Percentiles rank a stretch among this genome's conserved stretches.
These are phyloP conservation scores for Microtus ochrogaster DNA, from an alignment of 2,113 vertebrate genomes.

Conservation along the genomic window DNA sequence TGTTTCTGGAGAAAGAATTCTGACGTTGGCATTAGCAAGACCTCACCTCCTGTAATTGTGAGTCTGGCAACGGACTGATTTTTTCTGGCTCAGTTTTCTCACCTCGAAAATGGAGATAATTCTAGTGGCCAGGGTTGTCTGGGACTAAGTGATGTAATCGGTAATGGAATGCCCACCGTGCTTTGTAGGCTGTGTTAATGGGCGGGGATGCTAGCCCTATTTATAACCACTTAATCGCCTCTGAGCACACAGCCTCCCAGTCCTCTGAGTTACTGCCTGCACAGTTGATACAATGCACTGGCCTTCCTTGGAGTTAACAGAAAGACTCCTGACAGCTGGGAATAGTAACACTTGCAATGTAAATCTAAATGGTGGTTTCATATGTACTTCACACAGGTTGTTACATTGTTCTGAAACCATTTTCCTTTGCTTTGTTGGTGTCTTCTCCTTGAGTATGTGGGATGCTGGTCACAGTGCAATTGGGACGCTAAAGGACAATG, in stretches of 20 bases:
- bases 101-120: slow-evolving; percentile 14
- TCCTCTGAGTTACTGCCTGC: background rate
- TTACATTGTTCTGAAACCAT: slow-evolving; percentile 64
- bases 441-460: background rate
- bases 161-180: background rate
- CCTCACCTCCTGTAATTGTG: background rate
- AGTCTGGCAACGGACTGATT: background rate
- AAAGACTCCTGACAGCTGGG: background rate
- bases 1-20: slow-evolving; percentile 27
- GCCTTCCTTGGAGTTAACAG: background rate
- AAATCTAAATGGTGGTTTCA: slow-evolving; percentile 22
- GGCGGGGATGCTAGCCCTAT: background rate
- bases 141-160: background rate
- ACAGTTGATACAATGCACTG: background rate
- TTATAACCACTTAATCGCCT: background rate
- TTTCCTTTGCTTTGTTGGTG: slow-evolving; percentile 31
- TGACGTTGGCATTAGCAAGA: slow-evolving; percentile 15
- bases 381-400: slow-evolving; percentile 20
- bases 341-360: slow-evolving; percentile 1
- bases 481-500: background rate
- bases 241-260: background rate
- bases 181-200: background rate
- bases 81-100: slow-evolving; percentile 28
- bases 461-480: slow-evolving; percentile 9
- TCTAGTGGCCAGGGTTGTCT: background rate